Base-by-base conservation (phyloP, 2,113 vertebrate species). In the Anoura caudifer region DNA sequence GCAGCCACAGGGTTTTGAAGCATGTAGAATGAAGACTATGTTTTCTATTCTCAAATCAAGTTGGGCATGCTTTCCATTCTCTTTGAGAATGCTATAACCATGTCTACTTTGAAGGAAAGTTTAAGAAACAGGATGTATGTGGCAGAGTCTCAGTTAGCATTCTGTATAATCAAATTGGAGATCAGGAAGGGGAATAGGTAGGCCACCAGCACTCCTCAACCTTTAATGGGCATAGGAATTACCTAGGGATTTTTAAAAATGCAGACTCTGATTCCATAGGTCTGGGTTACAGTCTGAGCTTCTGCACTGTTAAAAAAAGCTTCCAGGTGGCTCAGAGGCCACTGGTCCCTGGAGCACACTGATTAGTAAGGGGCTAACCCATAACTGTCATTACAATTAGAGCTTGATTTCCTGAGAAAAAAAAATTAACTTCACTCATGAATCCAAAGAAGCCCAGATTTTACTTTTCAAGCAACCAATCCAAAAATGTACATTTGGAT, bases 11-110 rank as follows among this genome's bases (percentile, higher is more conserved):
- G 11, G 3, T 65, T 95, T 70, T 86, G 50, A 89, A 90, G 16
- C 20, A 70, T 47, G 9, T 87, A 79, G 85, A 90, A 41, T 4
- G 26, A 24, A 65, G 14, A 56, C 85, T 90, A 73, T 63, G 81
- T 87, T 96, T 96, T 85, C 63, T 76, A 0, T 89, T 92, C 31
- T 54, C 33, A 87, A 79, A 77, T 95, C 36, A 61, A 85, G 33
- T 26, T 36, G 41, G 14, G 31, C 47, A 67, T 67, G 10, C 0
- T 63, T 81, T 88, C 12, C 13, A 77, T 54, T 90, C 65, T 43
- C 13, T 45, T 88, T 76, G 70, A 94, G 43, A 73, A 87, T 50
- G 11, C n/a, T 72, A 24, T 85, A 94, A 41, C 5, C 8, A 45
- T 28, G 13, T 5, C 31, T 63, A 19, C 20, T 87, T 52, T 50